phyloP scores from a whole-genome alignment of 2,888 invertebrate genomes.

The Arge pagana region DNA sequence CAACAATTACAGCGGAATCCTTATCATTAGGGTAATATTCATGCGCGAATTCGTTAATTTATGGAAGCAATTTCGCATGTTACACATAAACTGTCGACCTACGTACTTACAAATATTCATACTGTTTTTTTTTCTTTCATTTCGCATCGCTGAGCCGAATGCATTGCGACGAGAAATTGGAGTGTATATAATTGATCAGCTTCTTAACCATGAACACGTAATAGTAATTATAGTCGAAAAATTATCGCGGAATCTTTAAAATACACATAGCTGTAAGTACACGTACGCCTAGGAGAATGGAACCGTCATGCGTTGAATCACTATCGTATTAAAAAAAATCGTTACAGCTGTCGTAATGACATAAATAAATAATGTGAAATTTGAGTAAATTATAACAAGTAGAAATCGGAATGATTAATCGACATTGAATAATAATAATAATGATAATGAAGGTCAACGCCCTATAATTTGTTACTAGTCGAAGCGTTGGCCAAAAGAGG shows the following conservation, averaged over 20 bases:
- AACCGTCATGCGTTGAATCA: background rate
- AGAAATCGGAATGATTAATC: constrained; percentile 18
- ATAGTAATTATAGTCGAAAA: background rate
- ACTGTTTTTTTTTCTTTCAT: background rate
- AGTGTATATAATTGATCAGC: constrained; percentile 1
- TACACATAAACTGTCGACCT: background rate
- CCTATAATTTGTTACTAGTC: constrained; percentile 34
- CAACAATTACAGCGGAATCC: background rate
- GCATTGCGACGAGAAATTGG: too few relatives aligned
- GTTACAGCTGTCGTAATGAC: background rate
- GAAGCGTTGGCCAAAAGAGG: constrained; percentile 39
- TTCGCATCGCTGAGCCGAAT: background rate
- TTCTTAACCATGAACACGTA: constrained; percentile 6
- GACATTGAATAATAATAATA: constrained; percentile 13
- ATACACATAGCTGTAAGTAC: too few relatives aligned
- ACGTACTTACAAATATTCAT: constrained; percentile 14
- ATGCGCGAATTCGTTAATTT: background rate
- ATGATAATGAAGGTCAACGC: constrained; percentile 3
- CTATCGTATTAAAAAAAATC: background rate
- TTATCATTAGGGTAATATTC: background rate
- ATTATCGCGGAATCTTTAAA: background rate
- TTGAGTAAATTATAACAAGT: constrained; percentile 12
- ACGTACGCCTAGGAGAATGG: constrained; percentile 5
- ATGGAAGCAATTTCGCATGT: constrained; percentile 4
- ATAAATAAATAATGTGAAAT: constrained; percentile 17